These are phyloP conservation scores for Hydrolagus affinis DNA, from an alignment of 2,113 vertebrate genomes.

Conservation along the genomic window DNA sequence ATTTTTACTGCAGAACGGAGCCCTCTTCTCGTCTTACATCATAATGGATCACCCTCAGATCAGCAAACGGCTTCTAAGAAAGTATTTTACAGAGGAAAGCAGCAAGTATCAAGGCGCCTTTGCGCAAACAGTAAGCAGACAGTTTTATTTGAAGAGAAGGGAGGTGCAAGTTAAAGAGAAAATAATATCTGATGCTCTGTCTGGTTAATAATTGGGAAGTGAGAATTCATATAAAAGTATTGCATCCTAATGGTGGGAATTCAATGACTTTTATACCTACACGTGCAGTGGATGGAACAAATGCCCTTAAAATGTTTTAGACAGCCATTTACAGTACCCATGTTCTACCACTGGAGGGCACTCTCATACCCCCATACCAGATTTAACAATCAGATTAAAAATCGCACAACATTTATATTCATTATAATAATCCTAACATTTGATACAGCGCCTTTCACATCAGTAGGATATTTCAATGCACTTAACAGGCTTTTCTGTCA, in stretches of 20 bases:
- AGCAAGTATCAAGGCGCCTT: slow-evolving; percentile 17
- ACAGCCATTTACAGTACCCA: not conserved
- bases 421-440: no score
- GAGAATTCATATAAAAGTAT: not conserved
- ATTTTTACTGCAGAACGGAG: slow-evolving; percentile 82
- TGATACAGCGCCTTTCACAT: no score
- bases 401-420: no score
- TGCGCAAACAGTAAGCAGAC: slow-evolving; percentile 37
- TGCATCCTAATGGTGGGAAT: not conserved
- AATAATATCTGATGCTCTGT: not conserved
- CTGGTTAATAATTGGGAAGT: not conserved
- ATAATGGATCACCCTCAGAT: slow-evolving; percentile 77
- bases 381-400: no score
- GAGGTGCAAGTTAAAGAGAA: not conserved
- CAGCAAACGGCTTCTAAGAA: slow-evolving; percentile 69
- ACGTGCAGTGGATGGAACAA: no score
- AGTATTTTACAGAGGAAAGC: slow-evolving; percentile 56
- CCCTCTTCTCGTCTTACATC: slow-evolving; percentile 84
- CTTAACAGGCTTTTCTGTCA: no score
- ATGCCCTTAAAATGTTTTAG: not conserved
- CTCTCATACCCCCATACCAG: no score
- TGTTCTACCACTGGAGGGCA: not conserved
- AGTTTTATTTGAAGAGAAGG: slow-evolving; percentile 20
- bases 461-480: no score
- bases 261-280: no score